Base-by-base conservation (phyloP, 2,113 vertebrate genomes). In the Sminthopsis crassicaudata region DNA sequence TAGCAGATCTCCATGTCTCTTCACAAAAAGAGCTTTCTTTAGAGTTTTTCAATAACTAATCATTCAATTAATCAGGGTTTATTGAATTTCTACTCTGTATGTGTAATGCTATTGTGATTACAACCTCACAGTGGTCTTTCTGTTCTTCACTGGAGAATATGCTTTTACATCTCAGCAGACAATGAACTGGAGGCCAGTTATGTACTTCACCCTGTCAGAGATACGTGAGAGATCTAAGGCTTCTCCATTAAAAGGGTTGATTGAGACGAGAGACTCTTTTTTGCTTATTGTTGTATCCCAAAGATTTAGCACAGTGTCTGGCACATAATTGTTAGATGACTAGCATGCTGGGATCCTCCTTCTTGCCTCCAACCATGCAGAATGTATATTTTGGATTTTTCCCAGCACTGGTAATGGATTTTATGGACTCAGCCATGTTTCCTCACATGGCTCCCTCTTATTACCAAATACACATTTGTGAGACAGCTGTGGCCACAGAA, bases 401-500 rank as follows among this genome's bases (percentile, higher is more conserved):
- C 67, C 7, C 36, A 84, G 7, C n/a, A 42, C n/a, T 42, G 67
- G n/a, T 22, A 84, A 84, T 42, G 16, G 19, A 42, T 84, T 42
- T 84, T 42, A 84, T 84, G n/a, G 67, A 84, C 36, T 84, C n/a
- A 22, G n/a, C 19, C n/a, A 84, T 84, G 67, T n/a, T 84, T 84
- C 67, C 19, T 84, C 67, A 8, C 67, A 84, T 84, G 67, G 67
- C 22, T n/a, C 67, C 67, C n/a, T n/a, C n/a, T 23, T 42, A 84
- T 42, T 84, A 84, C 67, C 67, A 84, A 84, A 84, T 7, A 42
- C 67, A n/a, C 67, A 84, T 84, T 42, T 84, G 67, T 42, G 67
- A 84, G 67, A 84, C 67, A 84, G 67, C 67, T 42, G 46, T 90
- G 36, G n/a, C 54, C 57, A 9, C 48, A 91, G 90, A 90, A 95